Evolutionary conservation across 2,113 vertebrate species (phyloP), one percentile per base, ranked within the genome.

Genomic region (Carassius gibelio): DNA sequence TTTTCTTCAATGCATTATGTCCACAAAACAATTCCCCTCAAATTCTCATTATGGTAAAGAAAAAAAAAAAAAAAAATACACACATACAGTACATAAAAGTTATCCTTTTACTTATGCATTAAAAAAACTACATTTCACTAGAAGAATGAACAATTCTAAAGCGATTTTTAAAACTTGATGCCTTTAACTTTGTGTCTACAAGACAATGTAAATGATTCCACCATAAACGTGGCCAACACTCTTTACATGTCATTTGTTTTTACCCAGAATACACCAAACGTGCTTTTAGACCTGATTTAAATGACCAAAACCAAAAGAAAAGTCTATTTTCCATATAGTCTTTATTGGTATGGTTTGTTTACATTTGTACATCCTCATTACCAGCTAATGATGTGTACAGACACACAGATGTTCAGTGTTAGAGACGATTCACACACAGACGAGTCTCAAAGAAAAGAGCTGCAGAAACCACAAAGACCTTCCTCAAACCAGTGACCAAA

Each of bases 291-390:
- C 57, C 69, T n/a, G 5, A 13, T 38, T 23, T 14, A 10, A 48
- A 48, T 14, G 45, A 30, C 30, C 52, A 74, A 36, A 3, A 52
- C 8, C 38, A 34, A 19, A 38, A 72, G 7, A 17, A 59, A 59
- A 7, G 6, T 2, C 0, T 15, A n/a, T 71, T 87, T 82, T 45
- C 69, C 55, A 82, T 61, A 19, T 45, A 59, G 62, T 42, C 64
- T 77, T 89, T 89, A 82, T 88, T 83, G 34, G 19, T 59, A 11
- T 61, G 21, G 7, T 61, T 61, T n/a, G 14, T 61, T 75, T 74
- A 48, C 61, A 23, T 74, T 52, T 82, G 77, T 82, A 87, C 71
- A 75, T 75, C 85, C 86, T 62, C 75, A 87, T 89, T 11, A 79
- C 42, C 42, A 42, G 42, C 42, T 42, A 42, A 42, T 42, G 42